Conservation (phyloP, 2,113 vertebrate genomes). For the Microtus oregoni region DNA sequence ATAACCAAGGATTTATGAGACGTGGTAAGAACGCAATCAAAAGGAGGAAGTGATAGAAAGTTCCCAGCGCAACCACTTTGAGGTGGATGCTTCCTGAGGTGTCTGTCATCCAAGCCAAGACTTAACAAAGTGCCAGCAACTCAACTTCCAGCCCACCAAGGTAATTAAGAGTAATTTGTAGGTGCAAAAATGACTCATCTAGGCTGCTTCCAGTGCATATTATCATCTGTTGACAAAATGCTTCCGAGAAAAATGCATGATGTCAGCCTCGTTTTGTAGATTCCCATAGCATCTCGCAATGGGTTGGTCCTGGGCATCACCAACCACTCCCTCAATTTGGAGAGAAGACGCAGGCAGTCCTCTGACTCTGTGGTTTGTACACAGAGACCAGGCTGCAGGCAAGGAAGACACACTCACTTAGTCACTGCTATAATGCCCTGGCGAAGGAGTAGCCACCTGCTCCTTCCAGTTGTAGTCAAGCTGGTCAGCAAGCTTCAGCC, state of each 20-base stretch:
- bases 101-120: constrained; percentile 26
- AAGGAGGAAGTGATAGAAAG: neutral
- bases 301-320: neutral
- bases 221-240: constrained; percentile 33
- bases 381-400: neutral
- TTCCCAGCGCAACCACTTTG: neutral
- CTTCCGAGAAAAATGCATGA: neutral
- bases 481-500: neutral
- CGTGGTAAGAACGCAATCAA: neutral
- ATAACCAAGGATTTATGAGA: constrained; percentile 4
- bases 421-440: constrained; percentile 35
- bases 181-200: constrained; percentile 8
- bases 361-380: neutral
- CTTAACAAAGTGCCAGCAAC: neutral
- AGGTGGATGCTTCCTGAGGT: neutral
- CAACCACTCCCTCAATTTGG: neutral
- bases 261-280: neutral
- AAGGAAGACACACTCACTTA: constrained; percentile 24
- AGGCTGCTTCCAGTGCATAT: neutral
- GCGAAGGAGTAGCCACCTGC: neutral
- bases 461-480: neutral
- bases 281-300: constrained; percentile 5
- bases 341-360: neutral
- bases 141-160: neutral
- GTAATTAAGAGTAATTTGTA: constrained; percentile 34